These are phyloP conservation scores for Macaria liturata DNA, from an alignment of 2,888 invertebrate genomes.

Conservation along the genomic window DNA sequence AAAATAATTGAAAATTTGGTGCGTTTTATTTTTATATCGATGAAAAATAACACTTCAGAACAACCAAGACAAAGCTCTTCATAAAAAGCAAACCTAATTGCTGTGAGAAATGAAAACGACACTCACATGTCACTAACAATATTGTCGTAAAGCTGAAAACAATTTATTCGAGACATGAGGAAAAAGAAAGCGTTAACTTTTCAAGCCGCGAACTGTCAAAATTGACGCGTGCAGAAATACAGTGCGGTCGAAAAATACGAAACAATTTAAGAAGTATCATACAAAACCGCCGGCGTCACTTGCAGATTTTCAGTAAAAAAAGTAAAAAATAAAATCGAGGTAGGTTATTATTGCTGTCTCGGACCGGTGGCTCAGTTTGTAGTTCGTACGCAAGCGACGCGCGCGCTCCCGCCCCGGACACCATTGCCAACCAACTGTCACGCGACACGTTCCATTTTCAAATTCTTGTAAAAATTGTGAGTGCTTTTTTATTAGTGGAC, in stretches of 20 bases:
- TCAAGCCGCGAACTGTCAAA: slow-evolving; percentile 65
- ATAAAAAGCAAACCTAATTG: slow-evolving; percentile 11
- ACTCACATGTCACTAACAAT: slow-evolving; percentile 5
- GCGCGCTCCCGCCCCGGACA: slow-evolving; percentile 60
- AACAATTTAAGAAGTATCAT: slow-evolving; percentile 43
- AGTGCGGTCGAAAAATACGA: slow-evolving; percentile 48
- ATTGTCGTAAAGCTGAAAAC: slow-evolving; percentile 8
- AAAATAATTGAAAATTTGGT: no score
- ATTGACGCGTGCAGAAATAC: slow-evolving; percentile 61
- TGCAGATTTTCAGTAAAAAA: slow-evolving; percentile 72
- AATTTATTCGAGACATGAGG: slow-evolving; percentile 1
- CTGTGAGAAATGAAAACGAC: neutral
- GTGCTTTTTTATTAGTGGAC: slow-evolving; percentile 16
- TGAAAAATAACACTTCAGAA: no score
- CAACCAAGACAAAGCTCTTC: no score
- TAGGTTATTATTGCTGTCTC: slow-evolving; percentile 65
- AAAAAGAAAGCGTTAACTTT: slow-evolving; percentile 13
- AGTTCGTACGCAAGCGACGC: slow-evolving; percentile 69
- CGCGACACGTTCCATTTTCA: slow-evolving; percentile 44
- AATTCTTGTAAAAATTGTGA: slow-evolving; percentile 36
- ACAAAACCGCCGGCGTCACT: slow-evolving; percentile 62
- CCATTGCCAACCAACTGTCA: slow-evolving; percentile 45
- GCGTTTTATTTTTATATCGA: no score
- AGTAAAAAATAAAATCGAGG: slow-evolving; percentile 59
- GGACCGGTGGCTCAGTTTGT: slow-evolving; percentile 70